Percentiles rank a stretch among this genome's conserved stretches.
Evolutionary conservation across 2,888 invertebrate species (phyloP).

Genomic region (Dilophus febrilis): DNA sequence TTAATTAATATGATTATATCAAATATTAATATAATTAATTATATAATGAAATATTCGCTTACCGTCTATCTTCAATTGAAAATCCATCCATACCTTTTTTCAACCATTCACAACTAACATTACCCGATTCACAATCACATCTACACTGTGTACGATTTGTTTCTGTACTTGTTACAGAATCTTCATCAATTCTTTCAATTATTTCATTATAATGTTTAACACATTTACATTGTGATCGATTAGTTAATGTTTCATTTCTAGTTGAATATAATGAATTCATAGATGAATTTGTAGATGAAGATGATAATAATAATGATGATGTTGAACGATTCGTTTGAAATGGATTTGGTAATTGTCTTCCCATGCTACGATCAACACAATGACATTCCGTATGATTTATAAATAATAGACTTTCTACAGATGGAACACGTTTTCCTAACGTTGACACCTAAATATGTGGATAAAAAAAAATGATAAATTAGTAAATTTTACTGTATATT

Average conservation of each 20-base stretch:
- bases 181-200: not conserved
- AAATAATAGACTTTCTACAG: constrained; percentile 39
- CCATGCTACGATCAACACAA: constrained; percentile 22
- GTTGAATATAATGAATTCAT: not conserved
- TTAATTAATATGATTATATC: too few species aligned
- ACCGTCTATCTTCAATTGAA: constrained; percentile 1
- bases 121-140: not conserved
- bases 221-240: not conserved
- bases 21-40: too few species aligned
- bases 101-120: not conserved
- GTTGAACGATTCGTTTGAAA: too few species aligned
- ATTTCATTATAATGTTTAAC: not conserved
- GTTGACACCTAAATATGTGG: constrained; percentile 5
- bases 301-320: not conserved
- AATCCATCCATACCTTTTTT: not conserved
- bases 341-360: too few species aligned
- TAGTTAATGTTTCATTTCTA: not conserved
- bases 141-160: not conserved
- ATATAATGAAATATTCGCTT: too few species aligned
- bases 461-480: too few species aligned
- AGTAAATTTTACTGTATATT: too few species aligned
- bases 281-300: not conserved
- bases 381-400: constrained; percentile 53
- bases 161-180: too few species aligned
- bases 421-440: constrained; percentile 13